These are phyloP conservation scores for Quadroppia sp. DNA, from an alignment of 2,888 invertebrate genomes.

Conservation along the genomic window DNA sequence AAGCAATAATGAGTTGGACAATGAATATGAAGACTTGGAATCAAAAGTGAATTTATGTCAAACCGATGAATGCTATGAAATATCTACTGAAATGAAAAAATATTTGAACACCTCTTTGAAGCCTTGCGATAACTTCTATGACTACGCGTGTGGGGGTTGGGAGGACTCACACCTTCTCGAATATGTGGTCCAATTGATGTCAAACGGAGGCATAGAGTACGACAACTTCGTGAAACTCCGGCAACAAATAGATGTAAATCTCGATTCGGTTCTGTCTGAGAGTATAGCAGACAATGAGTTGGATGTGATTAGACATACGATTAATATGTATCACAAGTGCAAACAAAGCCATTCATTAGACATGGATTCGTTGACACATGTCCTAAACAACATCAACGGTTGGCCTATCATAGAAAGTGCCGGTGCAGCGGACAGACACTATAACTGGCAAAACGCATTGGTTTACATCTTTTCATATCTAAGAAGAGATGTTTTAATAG, in stretches of 20 bases:
- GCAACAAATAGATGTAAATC: constrained; percentile 37
- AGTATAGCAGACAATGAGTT: not conserved
- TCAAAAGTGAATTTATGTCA: constrained; percentile 21
- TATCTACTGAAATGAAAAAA: constrained; percentile 30
- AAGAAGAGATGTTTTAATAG: constrained; percentile 37
- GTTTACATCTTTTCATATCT: not conserved
- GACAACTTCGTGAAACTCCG: constrained; percentile 40
- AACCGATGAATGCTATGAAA: constrained; percentile 35
- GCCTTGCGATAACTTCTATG: constrained; percentile 41
- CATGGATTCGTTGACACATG: not conserved
- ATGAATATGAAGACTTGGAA: not conserved
- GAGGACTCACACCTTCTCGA: constrained; percentile 37
- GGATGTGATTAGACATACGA: constrained; percentile 10
- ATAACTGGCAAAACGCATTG: constrained; percentile 34
- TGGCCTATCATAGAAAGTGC: constrained; percentile 31
- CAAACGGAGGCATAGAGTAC: constrained; percentile 40
- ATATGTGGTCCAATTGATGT: constrained; percentile 36
- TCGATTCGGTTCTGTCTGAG: constrained; percentile 27
- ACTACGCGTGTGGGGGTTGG: constrained; percentile 41
- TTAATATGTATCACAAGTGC: constrained; percentile 37
- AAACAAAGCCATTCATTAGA: constrained; percentile 29
- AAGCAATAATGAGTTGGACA: not conserved
- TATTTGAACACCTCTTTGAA: constrained; percentile 36
- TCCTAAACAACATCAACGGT: constrained; percentile 27
- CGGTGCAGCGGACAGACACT: not conserved